phyloP scores from a whole-genome alignment of 2,797 vertebrate genomes.

The Poeciliopsis turneri region DNA sequence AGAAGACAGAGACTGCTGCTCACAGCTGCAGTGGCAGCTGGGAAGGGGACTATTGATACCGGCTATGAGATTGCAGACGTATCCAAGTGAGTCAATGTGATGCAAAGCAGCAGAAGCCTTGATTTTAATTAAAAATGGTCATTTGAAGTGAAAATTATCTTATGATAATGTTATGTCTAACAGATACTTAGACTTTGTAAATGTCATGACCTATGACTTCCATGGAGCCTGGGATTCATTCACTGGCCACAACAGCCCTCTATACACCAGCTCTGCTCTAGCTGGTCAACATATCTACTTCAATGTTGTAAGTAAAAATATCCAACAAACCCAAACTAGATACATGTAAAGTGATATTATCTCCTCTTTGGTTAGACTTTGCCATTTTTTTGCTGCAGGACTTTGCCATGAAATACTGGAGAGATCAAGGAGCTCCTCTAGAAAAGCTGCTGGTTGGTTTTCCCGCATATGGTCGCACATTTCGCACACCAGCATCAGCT shows the following conservation, averaged over 20 bases:
- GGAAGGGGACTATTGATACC: slow-evolving; percentile 65
- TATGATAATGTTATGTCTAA: not conserved
- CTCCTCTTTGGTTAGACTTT: not conserved
- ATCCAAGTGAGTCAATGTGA: slow-evolving; percentile 68
- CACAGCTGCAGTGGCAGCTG: slow-evolving; percentile 77
- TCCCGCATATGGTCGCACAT: slow-evolving; percentile 82
- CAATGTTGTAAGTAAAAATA: slow-evolving; percentile 73
- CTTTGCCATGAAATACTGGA: slow-evolving; percentile 84
- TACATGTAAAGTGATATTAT: not conserved
- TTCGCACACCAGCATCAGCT: slow-evolving; percentile 53
- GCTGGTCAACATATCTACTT: slow-evolving; percentile 64
- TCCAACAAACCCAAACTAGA: not conserved
- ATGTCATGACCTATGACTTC: slow-evolving; percentile 83
- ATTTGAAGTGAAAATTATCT: too few relatives aligned
- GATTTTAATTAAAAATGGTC: not conserved
- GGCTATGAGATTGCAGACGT: slow-evolving; percentile 79
- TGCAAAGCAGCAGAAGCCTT: not conserved
- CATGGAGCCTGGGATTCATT: slow-evolving; percentile 82
- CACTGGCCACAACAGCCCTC: slow-evolving; percentile 85
- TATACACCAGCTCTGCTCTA: slow-evolving; percentile 68
- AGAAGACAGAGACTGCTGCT: slow-evolving; percentile 69
- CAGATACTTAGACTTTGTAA: slow-evolving; percentile 81
- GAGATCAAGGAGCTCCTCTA: slow-evolving; percentile 72
- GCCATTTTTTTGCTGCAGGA: slow-evolving; percentile 55
- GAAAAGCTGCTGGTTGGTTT: slow-evolving; percentile 84